Evolutionary conservation across 2,113 vertebrate genomes (phyloP), one percentile per base, ranked within the genome.

Genomic region (Entosphenus tridentatus): DNA sequence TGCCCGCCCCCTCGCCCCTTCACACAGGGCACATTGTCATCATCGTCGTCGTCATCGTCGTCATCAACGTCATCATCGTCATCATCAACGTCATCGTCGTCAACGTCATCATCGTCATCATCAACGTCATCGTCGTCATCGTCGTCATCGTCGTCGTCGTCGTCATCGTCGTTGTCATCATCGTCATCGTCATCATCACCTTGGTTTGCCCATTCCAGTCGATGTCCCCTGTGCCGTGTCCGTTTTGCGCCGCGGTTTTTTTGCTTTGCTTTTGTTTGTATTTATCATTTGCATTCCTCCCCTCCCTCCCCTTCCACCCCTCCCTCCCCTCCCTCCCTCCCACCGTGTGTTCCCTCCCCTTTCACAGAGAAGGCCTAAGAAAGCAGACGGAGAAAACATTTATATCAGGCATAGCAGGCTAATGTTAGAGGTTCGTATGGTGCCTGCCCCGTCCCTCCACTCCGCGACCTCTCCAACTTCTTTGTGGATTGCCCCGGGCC

Each of bases 331-430:
- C 11, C 16, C 16, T 21, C 21, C 21, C 21, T 21, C 21, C 21
- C 11, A 8, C 16, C 12, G 18, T 18, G 4, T 17, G 12, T 11
- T 68, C 56, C 76, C 82, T 83, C 80, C 77, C 81, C 81, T 82
- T 83, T 86, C 81, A 85, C 92, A 98, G 93, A 98, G 96, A 81
- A 89, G 86, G 83, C 82, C 89, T 82, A 96, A 92, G 84, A 95
- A 87, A 84, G 85, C 91, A 83, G 89, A 96, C 86, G 92, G 87
- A 80, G 93, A 96, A 91, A 95, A 87, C 80, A 89, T 98, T 89
- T 98, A 97, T 89, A 93, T 96, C 87, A 96, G 90, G 82, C 93
- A 98, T 88, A 96, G 92, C 87, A 98, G 95, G 89, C 91, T 98
- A 88, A 98, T 98, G 93, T 86, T 98, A 89, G 93, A 98, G 93